Evolutionary conservation across 2,888 invertebrate genomes (phyloP).

Genomic region (Ceraclea dissimilis): DNA sequence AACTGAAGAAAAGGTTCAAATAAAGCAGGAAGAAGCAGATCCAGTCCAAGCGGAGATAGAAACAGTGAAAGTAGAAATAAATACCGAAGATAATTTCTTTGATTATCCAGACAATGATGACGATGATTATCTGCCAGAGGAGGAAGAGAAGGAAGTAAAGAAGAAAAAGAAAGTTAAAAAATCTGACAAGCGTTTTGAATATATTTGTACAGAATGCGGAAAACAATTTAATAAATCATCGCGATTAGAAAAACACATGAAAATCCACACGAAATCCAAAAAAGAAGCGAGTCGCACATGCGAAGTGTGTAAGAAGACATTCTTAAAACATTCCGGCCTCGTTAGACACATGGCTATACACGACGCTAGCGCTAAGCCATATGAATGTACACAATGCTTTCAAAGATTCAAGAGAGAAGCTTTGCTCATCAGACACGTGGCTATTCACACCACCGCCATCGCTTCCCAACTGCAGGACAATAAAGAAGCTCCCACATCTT

Average conservation of each 20-base stretch:
- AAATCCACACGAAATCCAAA: slow-evolving; percentile 33
- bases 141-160: slow-evolving; percentile 7
- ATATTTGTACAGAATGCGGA: slow-evolving; percentile 39
- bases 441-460: slow-evolving; percentile 28
- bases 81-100: slow-evolving; percentile 20
- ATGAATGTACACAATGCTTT: slow-evolving; percentile 29
- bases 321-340: slow-evolving; percentile 32
- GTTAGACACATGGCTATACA: slow-evolving; percentile 37
- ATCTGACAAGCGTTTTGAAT: slow-evolving; percentile 22
- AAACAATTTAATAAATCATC: slow-evolving; percentile 43
- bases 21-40: slow-evolving; percentile 27
- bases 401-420: slow-evolving; percentile 29
- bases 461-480: slow-evolving; percentile 11
- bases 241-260: slow-evolving; percentile 42
- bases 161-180: slow-evolving; percentile 27
- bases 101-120: slow-evolving; percentile 25
- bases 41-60: slow-evolving; percentile 27
- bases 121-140: slow-evolving; percentile 25
- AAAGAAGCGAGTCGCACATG: slow-evolving; percentile 29
- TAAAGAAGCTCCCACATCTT: slow-evolving; percentile 28
- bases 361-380: slow-evolving; percentile 28
- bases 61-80: slow-evolving; percentile 18
- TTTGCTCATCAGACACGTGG: slow-evolving; percentile 30
- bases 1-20: slow-evolving; percentile 19
- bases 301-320: slow-evolving; percentile 34